phyloP scores from a whole-genome alignment of 2,888 invertebrate genomes.

The Lordiphosa fenestrarum region DNA sequence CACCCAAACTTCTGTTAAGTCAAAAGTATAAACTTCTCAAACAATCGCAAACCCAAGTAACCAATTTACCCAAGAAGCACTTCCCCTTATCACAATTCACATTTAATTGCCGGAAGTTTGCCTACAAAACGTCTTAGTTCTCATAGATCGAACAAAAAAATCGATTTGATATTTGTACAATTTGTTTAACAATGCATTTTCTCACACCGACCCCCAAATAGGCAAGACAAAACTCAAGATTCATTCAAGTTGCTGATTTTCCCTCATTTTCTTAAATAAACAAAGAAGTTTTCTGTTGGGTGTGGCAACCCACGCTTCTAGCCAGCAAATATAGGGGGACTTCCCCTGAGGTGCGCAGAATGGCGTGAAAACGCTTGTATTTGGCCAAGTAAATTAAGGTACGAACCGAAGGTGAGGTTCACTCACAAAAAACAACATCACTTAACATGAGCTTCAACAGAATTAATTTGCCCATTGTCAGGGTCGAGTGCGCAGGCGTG shows the following conservation, averaged over 20 bases:
- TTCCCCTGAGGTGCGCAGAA: constrained; percentile 56
- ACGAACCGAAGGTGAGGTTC: constrained; percentile 14
- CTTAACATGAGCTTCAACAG: constrained; percentile 38
- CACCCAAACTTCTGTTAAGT: too few species aligned
- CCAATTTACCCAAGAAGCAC: background rate
- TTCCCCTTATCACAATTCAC: constrained; percentile 2
- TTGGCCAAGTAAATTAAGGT: constrained; percentile 66
- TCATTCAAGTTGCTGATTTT: constrained; percentile 53
- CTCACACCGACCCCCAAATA: constrained; percentile 58
- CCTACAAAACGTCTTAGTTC: constrained; percentile 40
- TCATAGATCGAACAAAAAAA: constrained; percentile 18
- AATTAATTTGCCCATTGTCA: constrained; percentile 40
- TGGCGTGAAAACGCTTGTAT: constrained; percentile 74
- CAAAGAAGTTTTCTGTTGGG: constrained; percentile 53
- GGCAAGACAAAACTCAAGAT: constrained; percentile 1
- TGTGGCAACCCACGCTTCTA: constrained; percentile 57
- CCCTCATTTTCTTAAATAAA: constrained; percentile 68
- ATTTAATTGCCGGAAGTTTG: constrained; percentile 62
- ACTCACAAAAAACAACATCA: constrained; percentile 17
- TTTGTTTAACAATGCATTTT: constrained; percentile 56
- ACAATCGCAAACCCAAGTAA: too few species aligned
- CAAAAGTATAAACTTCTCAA: too few species aligned
- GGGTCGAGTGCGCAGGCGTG: constrained; percentile 24
- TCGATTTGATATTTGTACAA: constrained; percentile 44
- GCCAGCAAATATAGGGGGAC: constrained; percentile 7